Base-by-base conservation (phyloP, 64 coral and sea anemone genomes). In the Stichodactyla mertensii region DNA sequence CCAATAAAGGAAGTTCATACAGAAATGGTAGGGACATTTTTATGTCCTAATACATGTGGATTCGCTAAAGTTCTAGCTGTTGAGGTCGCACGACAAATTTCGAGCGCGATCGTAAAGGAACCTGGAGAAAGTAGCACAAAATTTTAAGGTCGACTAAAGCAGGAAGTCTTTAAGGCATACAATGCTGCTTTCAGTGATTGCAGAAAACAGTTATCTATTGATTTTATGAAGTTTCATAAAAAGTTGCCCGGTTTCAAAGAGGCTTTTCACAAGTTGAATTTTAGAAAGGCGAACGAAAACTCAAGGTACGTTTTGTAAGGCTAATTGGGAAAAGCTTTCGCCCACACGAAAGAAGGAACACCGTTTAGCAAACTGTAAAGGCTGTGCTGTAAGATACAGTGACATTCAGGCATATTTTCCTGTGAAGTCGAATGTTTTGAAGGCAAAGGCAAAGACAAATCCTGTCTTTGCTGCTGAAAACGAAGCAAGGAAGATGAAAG, bases 211-310 rank as follows among this genome's bases (percentile, higher is more conserved):
- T 93, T 93, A 67, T 10, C 55, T n/a, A 86, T 89, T 20, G 92
- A 93, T 13, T 89, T 83, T 53, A 58, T 26, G 51, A 89, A 78
- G n/a, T 93, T 93, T 83, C 88, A 89, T 31, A 93, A 93, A 61
- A 93, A 90, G 57, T 45, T 89, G 7, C 56, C 87, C 19, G 79
- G 28, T 74, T 71, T 93, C n/a, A n/a, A n/a, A 77, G 28, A 67
- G 5, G 64, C 66, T 23, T 58, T 93, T 59, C 87, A 22, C 60
- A 79, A 86, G 22, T 90, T 88, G 88, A 94, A 90, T 62, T 90
- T 86, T 56, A 80, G 81, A 55, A 90, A 90, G 24, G 77, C 51
- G 4, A 28, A 78, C 2, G 77, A 78, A 52, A 78, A 78, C 11
- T 45, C 24, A 52, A 78, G 51, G 77, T 78, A 78, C 77, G 24